Evolutionary conservation across 2,888 invertebrate genomes (phyloP).

Genomic region (Gasteruption jaculator): DNA sequence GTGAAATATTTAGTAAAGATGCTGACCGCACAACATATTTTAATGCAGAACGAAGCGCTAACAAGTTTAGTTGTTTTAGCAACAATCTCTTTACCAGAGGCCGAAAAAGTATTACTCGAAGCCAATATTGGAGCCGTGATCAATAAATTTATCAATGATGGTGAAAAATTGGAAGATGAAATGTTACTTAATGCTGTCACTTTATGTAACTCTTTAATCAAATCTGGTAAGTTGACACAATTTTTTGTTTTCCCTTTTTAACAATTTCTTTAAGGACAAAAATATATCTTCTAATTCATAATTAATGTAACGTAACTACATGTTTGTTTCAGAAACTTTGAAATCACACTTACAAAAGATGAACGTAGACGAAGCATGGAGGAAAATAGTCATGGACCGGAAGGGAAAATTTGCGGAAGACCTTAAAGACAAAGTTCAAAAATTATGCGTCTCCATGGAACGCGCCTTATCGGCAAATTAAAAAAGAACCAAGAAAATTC

Average conservation of each 20-base stretch:
- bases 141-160: conserved; percentile 53
- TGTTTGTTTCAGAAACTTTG: conserved; percentile 24
- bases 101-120: conserved; percentile 46
- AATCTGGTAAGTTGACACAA: conserved; percentile 42
- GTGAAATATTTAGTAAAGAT: conserved; percentile 74
- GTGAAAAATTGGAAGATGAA: conserved; percentile 54
- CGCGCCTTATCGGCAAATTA: too few relatives aligned
- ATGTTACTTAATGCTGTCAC: conserved; percentile 56
- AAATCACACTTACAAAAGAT: conserved; percentile 29
- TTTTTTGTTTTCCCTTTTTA: background rate
- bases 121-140: conserved; percentile 57
- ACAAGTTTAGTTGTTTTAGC: conserved; percentile 66
- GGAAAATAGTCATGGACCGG: too few relatives aligned
- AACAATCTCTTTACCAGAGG: conserved; percentile 41
- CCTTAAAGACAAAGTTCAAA: too few relatives aligned
- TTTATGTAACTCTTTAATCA: conserved; percentile 53
- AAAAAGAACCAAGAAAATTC: too few relatives aligned
- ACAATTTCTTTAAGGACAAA: conserved; percentile 5
- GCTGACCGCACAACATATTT: conserved; percentile 76
- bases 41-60: conserved; percentile 85
- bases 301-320: conserved; percentile 2
- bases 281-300: background rate
- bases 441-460: too few relatives aligned
- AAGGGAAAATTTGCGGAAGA: too few relatives aligned
- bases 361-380: conserved; percentile 15